phyloP scores from a whole-genome alignment of 2,113 vertebrate species.

The Macquaria australasica region DNA sequence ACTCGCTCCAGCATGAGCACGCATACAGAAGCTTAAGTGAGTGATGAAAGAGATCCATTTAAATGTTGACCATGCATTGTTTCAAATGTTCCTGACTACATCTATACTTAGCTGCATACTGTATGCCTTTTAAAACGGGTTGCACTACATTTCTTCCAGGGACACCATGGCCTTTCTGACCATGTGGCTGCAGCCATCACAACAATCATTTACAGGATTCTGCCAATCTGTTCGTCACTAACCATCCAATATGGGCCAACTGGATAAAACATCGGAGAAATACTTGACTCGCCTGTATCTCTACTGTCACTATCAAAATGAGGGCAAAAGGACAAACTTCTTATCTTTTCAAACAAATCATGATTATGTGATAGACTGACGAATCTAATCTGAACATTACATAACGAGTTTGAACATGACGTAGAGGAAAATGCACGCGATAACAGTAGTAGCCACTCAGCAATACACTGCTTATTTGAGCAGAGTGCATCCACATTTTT shows the following conservation, averaged over 20 bases:
- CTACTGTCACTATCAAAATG: background rate
- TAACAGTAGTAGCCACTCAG: background rate
- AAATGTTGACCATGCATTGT: background rate
- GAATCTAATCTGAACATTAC: background rate
- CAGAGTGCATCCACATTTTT: background rate
- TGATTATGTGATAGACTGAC: background rate
- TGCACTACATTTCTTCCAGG: background rate
- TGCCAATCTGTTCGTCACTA: background rate
- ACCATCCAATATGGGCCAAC: background rate
- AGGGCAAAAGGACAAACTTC: background rate
- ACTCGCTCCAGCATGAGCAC: background rate
- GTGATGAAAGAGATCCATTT: background rate
- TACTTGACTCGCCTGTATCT: background rate
- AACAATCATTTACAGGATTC: background rate
- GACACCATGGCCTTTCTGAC: background rate
- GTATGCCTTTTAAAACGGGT: background rate
- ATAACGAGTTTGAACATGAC: background rate
- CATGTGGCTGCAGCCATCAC: background rate
- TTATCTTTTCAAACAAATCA: background rate
- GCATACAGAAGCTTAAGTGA: background rate
- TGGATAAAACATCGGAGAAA: background rate
- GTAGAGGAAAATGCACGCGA: background rate
- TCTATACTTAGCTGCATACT: background rate
- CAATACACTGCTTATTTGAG: background rate
- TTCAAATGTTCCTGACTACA: background rate